Evolutionary conservation across 1,140 invertebrate species (phyloP), one percentile per base, ranked within the genome.

Genomic region (Scaptomyza montana): DNA sequence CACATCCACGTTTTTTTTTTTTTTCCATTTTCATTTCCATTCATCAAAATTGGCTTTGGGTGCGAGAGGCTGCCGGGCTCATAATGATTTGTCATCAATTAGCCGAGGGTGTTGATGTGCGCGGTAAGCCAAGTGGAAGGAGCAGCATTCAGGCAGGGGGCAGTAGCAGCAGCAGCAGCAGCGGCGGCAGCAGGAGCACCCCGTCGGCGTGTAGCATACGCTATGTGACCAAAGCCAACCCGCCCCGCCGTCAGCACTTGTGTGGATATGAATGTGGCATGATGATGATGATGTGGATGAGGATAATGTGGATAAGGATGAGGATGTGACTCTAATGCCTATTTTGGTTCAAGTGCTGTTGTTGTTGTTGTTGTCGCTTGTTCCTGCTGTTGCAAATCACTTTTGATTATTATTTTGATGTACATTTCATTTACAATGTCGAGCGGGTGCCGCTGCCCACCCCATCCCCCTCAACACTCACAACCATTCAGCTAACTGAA

Each of bases 61-160:
- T 89, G 84, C 81, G 81, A 51, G 55, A 49, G 62, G 12, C 28
- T 46, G 62, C 39, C 47, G 68, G 67, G 75, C 79, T 89, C 74
- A 89, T 89, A 89, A 89, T 89, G 89, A 89, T 89, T 89, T 89
- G 84, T 89, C 85, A 89, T 89, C 84, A 89, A 89, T 89, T 89
- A 89, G 84, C 85, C 47, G 85, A 89, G 84, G 84, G 84, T 89
- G 84, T 89, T 89, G 84, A 89, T 89, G 84, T 89, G 85, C 78
- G 84, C 77, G 84, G 84, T 89, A 89, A 89, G 84, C 84, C 84
- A 89, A 89, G 84, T 89, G 84, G 84, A 89, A 89, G 62, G 62
- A 56, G 63, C 39, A 33, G 41, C 46, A 12, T 46, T 3, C 45
- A 12, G 51, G 2, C 19, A 56, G 30, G 13, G 55, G 47, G 54